Evolutionary conservation across 2,113 vertebrate genomes (phyloP).

Genomic region (Amblyopsis rosae): DNA sequence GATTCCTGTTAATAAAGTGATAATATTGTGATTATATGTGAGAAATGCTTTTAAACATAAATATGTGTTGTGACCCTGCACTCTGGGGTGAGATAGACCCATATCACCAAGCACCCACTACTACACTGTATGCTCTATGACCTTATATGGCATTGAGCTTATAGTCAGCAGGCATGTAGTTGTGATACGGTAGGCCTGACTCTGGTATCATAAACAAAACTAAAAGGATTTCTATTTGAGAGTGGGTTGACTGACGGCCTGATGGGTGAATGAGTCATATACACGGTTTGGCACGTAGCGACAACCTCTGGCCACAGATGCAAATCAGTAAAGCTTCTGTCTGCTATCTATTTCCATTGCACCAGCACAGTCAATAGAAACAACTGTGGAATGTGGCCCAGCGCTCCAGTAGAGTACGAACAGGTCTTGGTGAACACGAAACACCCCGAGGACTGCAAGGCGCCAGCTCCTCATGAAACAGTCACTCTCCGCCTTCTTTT

Average conservation of each 20-base stretch:
- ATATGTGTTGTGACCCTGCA: too few species aligned
- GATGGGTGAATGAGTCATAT: constrained; percentile 41
- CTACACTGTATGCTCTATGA: too few species aligned
- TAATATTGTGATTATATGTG: too few species aligned
- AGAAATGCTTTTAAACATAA: too few species aligned
- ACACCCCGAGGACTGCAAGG: constrained; percentile 49
- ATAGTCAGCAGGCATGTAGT: too few species aligned
- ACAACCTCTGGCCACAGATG: constrained; percentile 26
- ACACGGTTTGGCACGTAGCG: constrained; percentile 33
- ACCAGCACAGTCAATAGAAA: constrained; percentile 35
- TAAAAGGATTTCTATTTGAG: not conserved
- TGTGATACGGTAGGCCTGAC: too few species aligned
- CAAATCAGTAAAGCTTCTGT: constrained; percentile 40
- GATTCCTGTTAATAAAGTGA: too few species aligned
- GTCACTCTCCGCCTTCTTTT: constrained; percentile 44
- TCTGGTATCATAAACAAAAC: not conserved
- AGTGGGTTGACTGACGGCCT: constrained; percentile 37
- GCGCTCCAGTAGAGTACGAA: constrained; percentile 23
- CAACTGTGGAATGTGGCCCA: constrained; percentile 50
- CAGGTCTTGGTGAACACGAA: constrained; percentile 52
- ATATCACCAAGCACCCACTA: too few species aligned
- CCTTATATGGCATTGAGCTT: too few species aligned
- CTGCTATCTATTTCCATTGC: constrained; percentile 5
- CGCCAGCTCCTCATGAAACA: constrained; percentile 50
- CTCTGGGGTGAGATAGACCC: too few species aligned